phyloP scores from a whole-genome alignment of 2,888 invertebrate genomes.

The Agonopterix arenella region DNA sequence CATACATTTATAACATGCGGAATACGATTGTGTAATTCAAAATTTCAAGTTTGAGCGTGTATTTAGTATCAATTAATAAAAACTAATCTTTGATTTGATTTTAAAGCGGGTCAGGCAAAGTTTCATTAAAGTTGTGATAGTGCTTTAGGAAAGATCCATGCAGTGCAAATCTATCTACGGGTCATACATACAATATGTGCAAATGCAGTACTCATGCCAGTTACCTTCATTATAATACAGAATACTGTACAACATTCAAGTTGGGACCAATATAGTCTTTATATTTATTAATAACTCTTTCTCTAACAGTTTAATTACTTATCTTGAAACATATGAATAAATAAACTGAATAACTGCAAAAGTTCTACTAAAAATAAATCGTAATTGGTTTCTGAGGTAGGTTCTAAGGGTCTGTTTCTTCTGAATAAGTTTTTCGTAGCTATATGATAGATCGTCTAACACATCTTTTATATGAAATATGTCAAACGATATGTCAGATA shows the following conservation, averaged over 20 bases:
- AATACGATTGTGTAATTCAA: slow-evolving; percentile 15
- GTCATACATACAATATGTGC: slow-evolving; percentile 35
- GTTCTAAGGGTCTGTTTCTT: too few relatives aligned
- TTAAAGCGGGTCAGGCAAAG: slow-evolving; percentile 8
- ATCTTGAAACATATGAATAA: too few relatives aligned
- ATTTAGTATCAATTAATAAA: slow-evolving; percentile 21
- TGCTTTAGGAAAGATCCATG: slow-evolving; percentile 44
- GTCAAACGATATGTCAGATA: too few relatives aligned
- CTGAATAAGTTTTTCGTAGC: too few relatives aligned
- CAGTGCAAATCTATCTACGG: slow-evolving; percentile 50
- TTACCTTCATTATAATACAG: slow-evolving; percentile 1
- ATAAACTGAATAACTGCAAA: too few relatives aligned
- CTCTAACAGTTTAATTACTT: too few relatives aligned
- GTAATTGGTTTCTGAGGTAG: too few relatives aligned
- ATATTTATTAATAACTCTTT: too few relatives aligned
- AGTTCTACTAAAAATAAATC: too few relatives aligned
- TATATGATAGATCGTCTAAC: too few relatives aligned
- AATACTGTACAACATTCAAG: not conserved
- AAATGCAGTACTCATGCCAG: slow-evolving; percentile 33
- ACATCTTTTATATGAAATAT: too few relatives aligned
- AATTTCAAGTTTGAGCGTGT: slow-evolving; percentile 62
- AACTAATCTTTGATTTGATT: slow-evolving; percentile 12
- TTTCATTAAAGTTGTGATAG: slow-evolving; percentile 16
- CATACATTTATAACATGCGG: not conserved
- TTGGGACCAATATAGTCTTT: too few relatives aligned